Percentiles rank a stretch among this genome's conserved stretches.
Conservation (phyloP, 2,888 invertebrate species). For the Abscondita cerata region DNA sequence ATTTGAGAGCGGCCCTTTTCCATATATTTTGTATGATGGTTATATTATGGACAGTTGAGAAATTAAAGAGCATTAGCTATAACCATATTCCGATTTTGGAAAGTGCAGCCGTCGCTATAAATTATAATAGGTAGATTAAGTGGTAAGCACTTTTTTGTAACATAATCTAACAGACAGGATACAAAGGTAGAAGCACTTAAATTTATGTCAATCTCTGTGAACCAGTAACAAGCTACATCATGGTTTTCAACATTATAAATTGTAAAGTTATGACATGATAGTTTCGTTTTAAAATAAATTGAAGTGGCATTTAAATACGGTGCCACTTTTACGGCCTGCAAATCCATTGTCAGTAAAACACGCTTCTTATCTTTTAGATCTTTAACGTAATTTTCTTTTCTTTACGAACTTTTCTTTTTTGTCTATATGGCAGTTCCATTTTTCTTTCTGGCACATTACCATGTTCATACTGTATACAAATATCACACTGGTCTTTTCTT, state of each 20-base stretch:
- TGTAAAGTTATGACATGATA: constrained; percentile 37
- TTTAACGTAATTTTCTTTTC: background rate
- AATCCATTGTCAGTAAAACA: constrained; percentile 1
- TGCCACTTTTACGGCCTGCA: constrained; percentile 3
- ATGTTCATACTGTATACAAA: constrained; percentile 9
- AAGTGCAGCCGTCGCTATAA: constrained; percentile 18
- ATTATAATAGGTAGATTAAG: constrained; percentile 16
- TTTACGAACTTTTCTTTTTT: background rate
- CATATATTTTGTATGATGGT: constrained; percentile 21
- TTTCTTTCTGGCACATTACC: constrained; percentile 5
- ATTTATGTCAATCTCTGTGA: constrained; percentile 32
- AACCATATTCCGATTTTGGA: constrained; percentile 23
- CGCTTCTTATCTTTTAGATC: background rate
- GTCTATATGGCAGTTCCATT: background rate
- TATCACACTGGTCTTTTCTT: constrained; percentile 14
- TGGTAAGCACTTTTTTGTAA: constrained; percentile 29
- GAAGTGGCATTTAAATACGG: background rate
- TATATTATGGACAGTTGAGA: constrained; percentile 15
- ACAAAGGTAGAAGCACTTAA: constrained; percentile 36
- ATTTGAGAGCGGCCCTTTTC: constrained; percentile 50
- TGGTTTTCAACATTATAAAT: constrained; percentile 24
- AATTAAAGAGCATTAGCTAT: constrained; percentile 25
- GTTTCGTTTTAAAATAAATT: constrained; percentile 22
- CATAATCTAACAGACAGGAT: constrained; percentile 37
- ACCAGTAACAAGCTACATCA: constrained; percentile 33